These are phyloP conservation scores for Celastrina argiolus DNA, from an alignment of 2,888 invertebrate genomes.

Conservation along the genomic window DNA sequence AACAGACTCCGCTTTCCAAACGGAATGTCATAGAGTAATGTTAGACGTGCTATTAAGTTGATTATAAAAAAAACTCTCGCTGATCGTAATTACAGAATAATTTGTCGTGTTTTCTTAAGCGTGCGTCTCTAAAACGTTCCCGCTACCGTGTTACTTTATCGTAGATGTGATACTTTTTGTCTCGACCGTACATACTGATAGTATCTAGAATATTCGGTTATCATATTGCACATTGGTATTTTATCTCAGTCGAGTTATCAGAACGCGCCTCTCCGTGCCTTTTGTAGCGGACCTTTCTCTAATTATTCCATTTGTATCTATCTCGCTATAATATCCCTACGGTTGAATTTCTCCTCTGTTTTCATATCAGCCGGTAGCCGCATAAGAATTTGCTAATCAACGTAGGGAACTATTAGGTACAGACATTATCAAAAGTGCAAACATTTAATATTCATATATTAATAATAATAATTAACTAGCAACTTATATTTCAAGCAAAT, in stretches of 20 bases:
- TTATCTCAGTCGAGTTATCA: slow-evolving; percentile 48
- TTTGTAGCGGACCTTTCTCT: slow-evolving; percentile 43
- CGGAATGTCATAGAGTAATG: slow-evolving; percentile 65
- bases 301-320: slow-evolving; percentile 51
- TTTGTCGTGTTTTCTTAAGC: slow-evolving; percentile 28
- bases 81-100: slow-evolving; percentile 54
- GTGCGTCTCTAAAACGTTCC: slow-evolving; percentile 12
- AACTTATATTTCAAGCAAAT: background rate
- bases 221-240: slow-evolving; percentile 47
- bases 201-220: slow-evolving; percentile 35
- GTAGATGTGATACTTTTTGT: slow-evolving; percentile 10
- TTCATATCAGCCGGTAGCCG: slow-evolving; percentile 38
- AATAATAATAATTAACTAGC: background rate
- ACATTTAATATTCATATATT: slow-evolving; percentile 42
- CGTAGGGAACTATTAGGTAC: slow-evolving; percentile 26
- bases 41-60: slow-evolving; percentile 57
- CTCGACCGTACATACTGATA: background rate
- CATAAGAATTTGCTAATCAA: slow-evolving; percentile 45
- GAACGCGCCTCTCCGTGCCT: slow-evolving; percentile 44
- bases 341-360: slow-evolving; percentile 47
- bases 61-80: slow-evolving; percentile 59
- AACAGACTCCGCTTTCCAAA: slow-evolving; percentile 59
- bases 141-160: slow-evolving; percentile 21
- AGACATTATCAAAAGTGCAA: slow-evolving; percentile 25
- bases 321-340: slow-evolving; percentile 47